Base-by-base conservation (phyloP, 2,888 invertebrate species). In the Heteromyza rotundicornis region DNA sequence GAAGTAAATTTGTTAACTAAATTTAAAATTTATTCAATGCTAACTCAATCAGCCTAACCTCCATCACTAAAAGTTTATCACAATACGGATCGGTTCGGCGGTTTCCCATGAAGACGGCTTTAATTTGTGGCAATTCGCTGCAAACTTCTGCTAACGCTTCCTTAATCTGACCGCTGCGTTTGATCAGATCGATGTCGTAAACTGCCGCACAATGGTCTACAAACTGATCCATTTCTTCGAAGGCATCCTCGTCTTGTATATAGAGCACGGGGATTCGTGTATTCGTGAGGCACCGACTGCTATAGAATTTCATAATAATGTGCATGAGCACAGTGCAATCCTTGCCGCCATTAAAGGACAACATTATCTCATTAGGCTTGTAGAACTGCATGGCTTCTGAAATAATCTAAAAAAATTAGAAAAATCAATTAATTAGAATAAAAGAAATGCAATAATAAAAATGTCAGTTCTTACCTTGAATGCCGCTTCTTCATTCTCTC, bases 281-380 rank as follows among this genome's bases (percentile, higher is more conserved):
- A 84, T 81, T 69, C 84, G 72, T 64, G 67, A 82, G 65, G 22
- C 64, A 62, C 62, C 63, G 82, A 65, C 60, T 82, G 73, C 68
- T 84, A 8, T 75, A 75, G 62, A 72, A 79, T 12, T 68, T 70
- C 56, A 73, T 72, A 14, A 83, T 83, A 65, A 95, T 81, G 80
- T 95, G 92, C 36, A 99, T 84, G 14, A 98, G 86, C 0, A 92
- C 95, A 0, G 98, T 98, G 80, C 98, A 98, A 84, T 99, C 99
- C 85, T 99, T 99, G 1, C 99, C 99, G 2, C 99, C 99, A 80
- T 99, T 99, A 83, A 98, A 99, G 23, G 96, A 92, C 27, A 99
- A 80, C 75, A 95, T 95, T 16, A 96, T 85, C 81, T 95, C 90
- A 59, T 90, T 86, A 19, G 89, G 79, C n/a, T 87, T 85, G 80